Percentiles rank a stretch among this genome's conserved stretches.
Conservation (phyloP, 2,113 vertebrate genomes). For the Polypterus senegalus region DNA sequence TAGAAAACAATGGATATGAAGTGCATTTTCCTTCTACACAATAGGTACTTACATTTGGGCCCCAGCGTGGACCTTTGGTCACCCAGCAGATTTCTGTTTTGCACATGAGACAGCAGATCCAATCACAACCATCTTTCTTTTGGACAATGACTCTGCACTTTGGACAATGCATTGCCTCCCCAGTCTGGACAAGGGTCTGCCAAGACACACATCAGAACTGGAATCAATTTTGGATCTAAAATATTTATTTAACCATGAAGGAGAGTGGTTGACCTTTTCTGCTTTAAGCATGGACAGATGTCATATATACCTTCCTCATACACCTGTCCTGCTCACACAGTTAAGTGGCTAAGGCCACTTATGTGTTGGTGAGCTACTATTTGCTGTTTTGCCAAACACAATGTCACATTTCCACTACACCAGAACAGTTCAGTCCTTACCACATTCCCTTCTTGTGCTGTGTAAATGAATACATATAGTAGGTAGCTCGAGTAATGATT, state of each 20-base stretch:
- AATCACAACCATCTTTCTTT: constrained; percentile 66
- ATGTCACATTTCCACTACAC: no score
- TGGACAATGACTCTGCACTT: constrained; percentile 53
- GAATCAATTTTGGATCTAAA: no score
- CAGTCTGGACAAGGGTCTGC: constrained; percentile 41
- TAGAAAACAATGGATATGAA: neutral
- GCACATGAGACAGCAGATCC: constrained; percentile 62
- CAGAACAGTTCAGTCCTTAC: no score
- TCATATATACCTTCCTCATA: no score
- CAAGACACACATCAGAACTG: neutral
- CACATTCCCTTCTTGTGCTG: no score
- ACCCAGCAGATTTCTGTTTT: constrained; percentile 61
- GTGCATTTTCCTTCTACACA: neutral
- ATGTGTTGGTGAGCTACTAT: no score
- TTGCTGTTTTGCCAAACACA: no score
- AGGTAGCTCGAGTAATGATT: no score
- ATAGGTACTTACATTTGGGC: constrained; percentile 37
- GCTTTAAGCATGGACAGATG: no score
- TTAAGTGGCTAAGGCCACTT: neutral
- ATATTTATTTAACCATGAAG: no score
- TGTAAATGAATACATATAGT: no score
- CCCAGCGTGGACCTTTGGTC: constrained; percentile 62
- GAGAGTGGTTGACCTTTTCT: no score
- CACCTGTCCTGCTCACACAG: neutral
- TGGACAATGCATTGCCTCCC: constrained; percentile 60